Conservation (phyloP, 1,140 invertebrate species). For the Cecropterus lyciades region DNA sequence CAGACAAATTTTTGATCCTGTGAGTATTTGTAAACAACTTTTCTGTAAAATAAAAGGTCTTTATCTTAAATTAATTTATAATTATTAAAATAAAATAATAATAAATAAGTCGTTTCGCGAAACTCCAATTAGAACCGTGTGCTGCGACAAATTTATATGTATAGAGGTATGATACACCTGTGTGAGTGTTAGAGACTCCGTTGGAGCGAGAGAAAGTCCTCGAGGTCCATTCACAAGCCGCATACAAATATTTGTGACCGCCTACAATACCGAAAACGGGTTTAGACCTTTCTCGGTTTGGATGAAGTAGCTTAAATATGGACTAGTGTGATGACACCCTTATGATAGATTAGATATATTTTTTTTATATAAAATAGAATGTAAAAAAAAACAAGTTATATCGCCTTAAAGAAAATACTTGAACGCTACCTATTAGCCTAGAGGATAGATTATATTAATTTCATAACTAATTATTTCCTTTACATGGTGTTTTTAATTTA, state of each 20-base stretch:
- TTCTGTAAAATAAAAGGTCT: no score
- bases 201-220: slow-evolving; percentile 73
- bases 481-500: no score
- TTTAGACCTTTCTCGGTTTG: slow-evolving; percentile 74
- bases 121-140: background rate
- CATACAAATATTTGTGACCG: slow-evolving; percentile 82
- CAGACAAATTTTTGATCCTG: no score
- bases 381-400: no score
- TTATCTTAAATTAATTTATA: no score
- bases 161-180: slow-evolving; percentile 35
- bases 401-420: no score
- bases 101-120: background rate
- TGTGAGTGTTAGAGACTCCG: slow-evolving; percentile 67
- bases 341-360: slow-evolving; percentile 18
- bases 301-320: slow-evolving; percentile 40
- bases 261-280: slow-evolving; percentile 77
- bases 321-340: slow-evolving; percentile 6
- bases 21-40: no score
- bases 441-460: no score
- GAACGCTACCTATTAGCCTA: no score
- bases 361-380: no score
- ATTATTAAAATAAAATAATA: no score
- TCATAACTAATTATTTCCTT: no score
- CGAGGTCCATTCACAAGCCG: slow-evolving; percentile 77
- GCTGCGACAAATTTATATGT: slow-evolving; percentile 30